Percentiles rank a stretch among this genome's conserved stretches.
Evolutionary conservation across 2,113 vertebrate species (phyloP).

Genomic region (Austrofundulus limnaeus): DNA sequence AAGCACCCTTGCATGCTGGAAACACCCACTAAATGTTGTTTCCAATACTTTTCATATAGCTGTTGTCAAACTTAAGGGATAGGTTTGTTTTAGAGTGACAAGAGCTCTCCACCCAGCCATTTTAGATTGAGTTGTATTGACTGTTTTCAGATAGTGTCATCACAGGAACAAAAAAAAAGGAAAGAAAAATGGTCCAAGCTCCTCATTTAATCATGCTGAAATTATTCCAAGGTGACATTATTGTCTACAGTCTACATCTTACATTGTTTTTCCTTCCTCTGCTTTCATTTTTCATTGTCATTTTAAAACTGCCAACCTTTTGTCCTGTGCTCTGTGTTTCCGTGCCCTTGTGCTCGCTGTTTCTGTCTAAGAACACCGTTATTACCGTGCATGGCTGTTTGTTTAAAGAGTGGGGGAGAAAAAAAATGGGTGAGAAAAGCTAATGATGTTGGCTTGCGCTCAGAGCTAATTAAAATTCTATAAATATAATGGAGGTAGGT

Average conservation of each 20-base stretch:
- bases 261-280: conserved; percentile 28
- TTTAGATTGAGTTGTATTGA: conserved; percentile 44
- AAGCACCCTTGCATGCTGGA: not conserved
- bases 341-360: conserved; percentile 66
- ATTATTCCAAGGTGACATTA: conserved; percentile 80
- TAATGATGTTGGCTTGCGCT: conserved; percentile 82
- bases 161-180: conserved; percentile 42
- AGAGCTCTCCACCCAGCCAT: conserved; percentile 9
- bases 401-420: not conserved
- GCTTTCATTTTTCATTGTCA: conserved; percentile 76
- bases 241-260: conserved; percentile 63
- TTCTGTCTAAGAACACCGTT: conserved; percentile 57
- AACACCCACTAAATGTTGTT: not conserved
- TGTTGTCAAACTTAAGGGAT: not conserved
- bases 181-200: conserved; percentile 31
- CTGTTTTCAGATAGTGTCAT: conserved; percentile 56
- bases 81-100: conserved; percentile 5
- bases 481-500: conserved; percentile 82
- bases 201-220: conserved; percentile 66
- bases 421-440: conserved; percentile 52
- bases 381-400: conserved; percentile 62
- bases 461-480: conserved; percentile 87
- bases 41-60: not conserved
- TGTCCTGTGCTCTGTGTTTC: conserved; percentile 44
- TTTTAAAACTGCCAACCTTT: conserved; percentile 74